Percentiles rank a stretch among this genome's conserved stretches.
Conservation (phyloP, 2,888 invertebrate species). For the Pseudeuparius sepicola region DNA sequence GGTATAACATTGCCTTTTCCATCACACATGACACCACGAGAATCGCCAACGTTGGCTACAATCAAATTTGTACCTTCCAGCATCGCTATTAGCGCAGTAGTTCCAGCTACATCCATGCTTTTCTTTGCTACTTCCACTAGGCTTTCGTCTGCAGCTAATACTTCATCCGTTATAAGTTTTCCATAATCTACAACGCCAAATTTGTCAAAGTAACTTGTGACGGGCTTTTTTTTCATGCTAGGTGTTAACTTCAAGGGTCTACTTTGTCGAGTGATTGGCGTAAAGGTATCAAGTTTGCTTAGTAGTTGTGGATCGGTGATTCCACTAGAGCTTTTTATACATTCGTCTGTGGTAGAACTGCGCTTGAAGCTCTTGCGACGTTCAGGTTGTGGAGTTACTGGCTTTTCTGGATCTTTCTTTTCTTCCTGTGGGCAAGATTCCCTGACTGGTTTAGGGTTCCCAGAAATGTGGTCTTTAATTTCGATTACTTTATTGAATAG, state of each 20-base stretch:
- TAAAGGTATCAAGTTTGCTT: constrained; percentile 49
- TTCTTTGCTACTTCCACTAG: constrained; percentile 76
- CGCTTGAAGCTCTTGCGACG: constrained; percentile 59
- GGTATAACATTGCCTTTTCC: constrained; percentile 81
- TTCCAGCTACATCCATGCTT: constrained; percentile 68
- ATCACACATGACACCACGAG: constrained; percentile 92
- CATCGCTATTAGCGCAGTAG: constrained; percentile 84
- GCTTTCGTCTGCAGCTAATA: constrained; percentile 71
- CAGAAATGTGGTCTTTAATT: constrained; percentile 57
- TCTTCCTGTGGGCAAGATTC: constrained; percentile 36
- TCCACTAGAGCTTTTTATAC: constrained; percentile 39
- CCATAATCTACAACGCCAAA: constrained; percentile 71
- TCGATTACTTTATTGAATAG: constrained; percentile 67
- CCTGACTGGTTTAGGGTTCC: constrained; percentile 36
- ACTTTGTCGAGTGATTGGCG: constrained; percentile 51
- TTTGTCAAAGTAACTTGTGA: constrained; percentile 57
- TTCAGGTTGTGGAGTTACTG: constrained; percentile 40
- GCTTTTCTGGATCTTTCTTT: constrained; percentile 38
- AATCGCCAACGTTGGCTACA: constrained; percentile 95
- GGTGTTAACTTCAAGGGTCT: constrained; percentile 42
- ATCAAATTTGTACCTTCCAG: constrained; percentile 72
- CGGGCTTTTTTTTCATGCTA: constrained; percentile 41
- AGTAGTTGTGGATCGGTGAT: constrained; percentile 60
- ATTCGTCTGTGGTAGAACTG: constrained; percentile 44
- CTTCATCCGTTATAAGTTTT: constrained; percentile 75